Evolutionary conservation across 2,888 invertebrate species (phyloP).

Genomic region (Synergus gifuensis): DNA sequence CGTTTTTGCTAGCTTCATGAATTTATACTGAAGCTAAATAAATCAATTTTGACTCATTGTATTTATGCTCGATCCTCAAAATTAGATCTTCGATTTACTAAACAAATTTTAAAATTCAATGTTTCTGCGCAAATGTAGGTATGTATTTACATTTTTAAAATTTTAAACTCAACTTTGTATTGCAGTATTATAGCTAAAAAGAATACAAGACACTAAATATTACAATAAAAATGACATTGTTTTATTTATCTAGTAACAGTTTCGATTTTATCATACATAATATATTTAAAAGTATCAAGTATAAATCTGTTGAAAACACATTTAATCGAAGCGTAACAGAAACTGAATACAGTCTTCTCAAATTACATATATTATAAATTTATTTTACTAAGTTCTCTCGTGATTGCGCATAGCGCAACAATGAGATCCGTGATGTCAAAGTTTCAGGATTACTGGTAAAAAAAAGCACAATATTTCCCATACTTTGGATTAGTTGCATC

Average conservation of each 20-base stretch:
- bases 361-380: background rate
- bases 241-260: background rate
- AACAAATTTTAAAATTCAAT: no score
- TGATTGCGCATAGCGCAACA: background rate
- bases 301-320: background rate
- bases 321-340: background rate
- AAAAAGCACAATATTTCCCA: no score
- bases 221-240: no score
- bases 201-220: background rate
- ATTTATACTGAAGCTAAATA: no score
- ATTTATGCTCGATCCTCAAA: no score
- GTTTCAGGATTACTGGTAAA: no score
- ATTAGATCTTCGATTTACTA: no score
- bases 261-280: background rate
- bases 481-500: background rate
- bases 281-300: background rate
- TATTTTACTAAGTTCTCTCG: background rate
- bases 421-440: background rate
- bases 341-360: background rate
- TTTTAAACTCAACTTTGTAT: no score
- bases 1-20: no score
- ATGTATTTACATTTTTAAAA: no score
- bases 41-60: no score
- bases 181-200: background rate
- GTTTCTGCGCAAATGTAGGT: no score